Evolutionary conservation across 2,888 invertebrate genomes (phyloP).

Genomic region (Tiphia femorata): DNA sequence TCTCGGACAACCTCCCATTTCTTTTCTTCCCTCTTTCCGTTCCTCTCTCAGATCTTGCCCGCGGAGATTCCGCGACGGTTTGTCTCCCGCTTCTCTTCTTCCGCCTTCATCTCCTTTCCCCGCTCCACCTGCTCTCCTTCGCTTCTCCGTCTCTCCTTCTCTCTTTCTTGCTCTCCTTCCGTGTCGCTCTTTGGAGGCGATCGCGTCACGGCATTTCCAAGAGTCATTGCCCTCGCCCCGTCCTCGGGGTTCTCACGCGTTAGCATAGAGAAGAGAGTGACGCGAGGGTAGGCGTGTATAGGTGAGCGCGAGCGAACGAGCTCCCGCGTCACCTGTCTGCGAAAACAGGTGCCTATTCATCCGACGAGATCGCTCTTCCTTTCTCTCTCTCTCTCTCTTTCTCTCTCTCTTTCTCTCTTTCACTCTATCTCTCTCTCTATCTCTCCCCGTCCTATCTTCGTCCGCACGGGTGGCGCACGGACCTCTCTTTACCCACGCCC

Average conservation of each 20-base stretch:
- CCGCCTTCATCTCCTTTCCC: background rate
- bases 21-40: too few relatives aligned
- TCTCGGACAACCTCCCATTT: too few relatives aligned
- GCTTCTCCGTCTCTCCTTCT: background rate
- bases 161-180: slow-evolving; percentile 9
- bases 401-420: background rate
- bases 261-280: slow-evolving; percentile 20
- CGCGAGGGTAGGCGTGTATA: slow-evolving; percentile 23
- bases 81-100: background rate
- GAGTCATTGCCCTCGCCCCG: slow-evolving; percentile 46
- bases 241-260: slow-evolving; percentile 44
- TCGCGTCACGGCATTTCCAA: slow-evolving; percentile 30
- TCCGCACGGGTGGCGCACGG: background rate
- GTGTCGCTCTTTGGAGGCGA: slow-evolving; percentile 14
- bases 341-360: slow-evolving; percentile 60
- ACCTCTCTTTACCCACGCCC: background rate
- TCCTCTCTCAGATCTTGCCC: too few relatives aligned
- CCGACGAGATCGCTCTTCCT: slow-evolving; percentile 35
- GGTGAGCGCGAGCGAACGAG: slow-evolving; percentile 35
- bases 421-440: slow-evolving; percentile 3
- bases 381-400: background rate
- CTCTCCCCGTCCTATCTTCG: slow-evolving; percentile 17
- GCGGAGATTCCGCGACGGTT: too few relatives aligned
- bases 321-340: slow-evolving; percentile 53
- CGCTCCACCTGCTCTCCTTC: background rate